Evolutionary conservation across 2,113 vertebrate genomes (phyloP).

Genomic region (Periophthalmodon schlosseri): DNA sequence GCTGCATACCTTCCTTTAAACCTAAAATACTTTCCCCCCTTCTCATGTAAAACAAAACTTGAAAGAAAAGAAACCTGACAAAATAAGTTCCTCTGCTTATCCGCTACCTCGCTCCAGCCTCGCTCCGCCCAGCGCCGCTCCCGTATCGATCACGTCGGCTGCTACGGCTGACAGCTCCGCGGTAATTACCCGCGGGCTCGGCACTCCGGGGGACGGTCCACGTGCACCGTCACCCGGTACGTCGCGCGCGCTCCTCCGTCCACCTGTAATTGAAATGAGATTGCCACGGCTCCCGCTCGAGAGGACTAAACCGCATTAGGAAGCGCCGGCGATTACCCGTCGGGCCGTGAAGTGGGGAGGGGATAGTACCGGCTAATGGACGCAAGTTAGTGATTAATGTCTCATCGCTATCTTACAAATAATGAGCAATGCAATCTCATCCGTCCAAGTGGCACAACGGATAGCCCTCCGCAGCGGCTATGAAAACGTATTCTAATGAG

Average conservation of each 20-base stretch:
- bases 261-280: conserved; percentile 56
- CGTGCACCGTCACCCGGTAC: conserved; percentile 19
- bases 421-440: conserved; percentile 46
- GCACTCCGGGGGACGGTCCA: conserved; percentile 20
- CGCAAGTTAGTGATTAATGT: conserved; percentile 51
- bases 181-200: conserved; percentile 61
- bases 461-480: background rate
- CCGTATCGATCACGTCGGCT: conserved; percentile 58
- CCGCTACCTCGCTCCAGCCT: background rate
- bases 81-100: background rate
- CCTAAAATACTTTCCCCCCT: background rate
- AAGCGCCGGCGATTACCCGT: conserved; percentile 55
- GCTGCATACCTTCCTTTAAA: too few relatives aligned
- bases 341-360: conserved; percentile 23
- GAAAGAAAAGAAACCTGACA: background rate
- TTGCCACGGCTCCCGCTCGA: conserved; percentile 19
- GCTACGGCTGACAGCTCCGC: conserved; percentile 38
- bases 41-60: background rate
- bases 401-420: conserved; percentile 47
- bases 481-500: conserved; percentile 26
- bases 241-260: background rate
- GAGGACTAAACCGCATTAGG: conserved; percentile 51
- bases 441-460: conserved; percentile 36
- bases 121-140: background rate
- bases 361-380: conserved; percentile 20